A percentile compares a stretch with the other conserved stretches of the same genome.
Conservation (phyloP, 2,113 vertebrate species). For the Elanoides forficatus region DNA sequence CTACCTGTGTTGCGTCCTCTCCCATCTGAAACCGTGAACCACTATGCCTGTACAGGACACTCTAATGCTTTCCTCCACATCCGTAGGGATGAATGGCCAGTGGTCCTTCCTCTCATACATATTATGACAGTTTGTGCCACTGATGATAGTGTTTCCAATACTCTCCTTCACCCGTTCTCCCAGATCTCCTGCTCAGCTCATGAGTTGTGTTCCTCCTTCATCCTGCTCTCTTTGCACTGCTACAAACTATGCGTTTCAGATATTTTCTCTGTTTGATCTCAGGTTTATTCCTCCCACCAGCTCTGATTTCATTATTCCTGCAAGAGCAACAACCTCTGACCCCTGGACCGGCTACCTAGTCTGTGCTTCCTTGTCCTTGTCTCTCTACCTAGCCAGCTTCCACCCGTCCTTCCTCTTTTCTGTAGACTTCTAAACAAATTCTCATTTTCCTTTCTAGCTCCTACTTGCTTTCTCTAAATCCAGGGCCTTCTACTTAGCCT, state of each 20-base stretch:
- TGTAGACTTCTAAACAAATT: background rate
- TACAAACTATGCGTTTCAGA: background rate
- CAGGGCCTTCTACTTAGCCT: background rate
- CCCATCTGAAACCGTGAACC: background rate
- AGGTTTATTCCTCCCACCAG: background rate
- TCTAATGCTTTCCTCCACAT: background rate
- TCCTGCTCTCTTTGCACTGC: background rate
- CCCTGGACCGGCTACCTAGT: background rate
- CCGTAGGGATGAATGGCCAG: background rate
- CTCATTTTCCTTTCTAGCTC: background rate
- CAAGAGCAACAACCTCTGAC: background rate
- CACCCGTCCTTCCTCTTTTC: background rate
- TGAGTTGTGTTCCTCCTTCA: background rate
- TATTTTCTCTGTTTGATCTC: background rate
- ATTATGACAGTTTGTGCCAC: background rate
- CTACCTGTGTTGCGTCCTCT: background rate
- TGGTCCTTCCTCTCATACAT: background rate
- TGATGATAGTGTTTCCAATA: background rate
- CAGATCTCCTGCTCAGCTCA: background rate
- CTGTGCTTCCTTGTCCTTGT: background rate
- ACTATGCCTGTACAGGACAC: background rate
- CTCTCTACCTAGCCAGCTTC: background rate
- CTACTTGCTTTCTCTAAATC: background rate
- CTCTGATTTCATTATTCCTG: background rate
- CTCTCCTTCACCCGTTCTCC: background rate